Conservation (phyloP, 2,113 vertebrate genomes). For the Urocynchramus pylzowi region DNA sequence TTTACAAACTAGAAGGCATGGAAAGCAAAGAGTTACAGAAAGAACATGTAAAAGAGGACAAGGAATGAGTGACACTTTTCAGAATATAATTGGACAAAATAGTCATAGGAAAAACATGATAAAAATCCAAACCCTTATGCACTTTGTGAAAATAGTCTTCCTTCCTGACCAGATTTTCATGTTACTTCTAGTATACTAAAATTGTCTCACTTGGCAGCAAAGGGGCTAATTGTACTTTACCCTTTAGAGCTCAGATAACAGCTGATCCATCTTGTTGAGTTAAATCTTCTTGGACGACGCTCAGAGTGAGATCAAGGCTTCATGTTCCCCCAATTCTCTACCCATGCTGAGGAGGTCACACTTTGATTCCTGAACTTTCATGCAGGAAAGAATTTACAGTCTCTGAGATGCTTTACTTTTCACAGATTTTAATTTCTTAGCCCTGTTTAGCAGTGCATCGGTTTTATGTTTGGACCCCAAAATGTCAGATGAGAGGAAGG, state of each 20-base stretch:
- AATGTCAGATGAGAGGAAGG: not conserved
- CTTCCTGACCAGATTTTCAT: not conserved
- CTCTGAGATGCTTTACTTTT: not conserved
- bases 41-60: not conserved
- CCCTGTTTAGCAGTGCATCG: not conserved
- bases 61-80: not conserved
- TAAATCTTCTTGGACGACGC: not conserved
- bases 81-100: not conserved
- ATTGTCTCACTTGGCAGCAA: not conserved
- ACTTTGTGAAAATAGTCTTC: not conserved
- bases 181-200: not conserved
- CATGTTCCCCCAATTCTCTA: not conserved
- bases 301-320: not conserved
- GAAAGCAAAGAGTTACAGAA: not conserved
- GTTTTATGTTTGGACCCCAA: slow-evolving; percentile 15
- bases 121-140: not conserved
- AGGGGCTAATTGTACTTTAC: not conserved
- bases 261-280: not conserved
- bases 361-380: not conserved
- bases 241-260: not conserved
- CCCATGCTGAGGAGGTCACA: not conserved
- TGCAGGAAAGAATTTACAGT: not conserved
- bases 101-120: not conserved
- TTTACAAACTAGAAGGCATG: not conserved
- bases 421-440: not conserved